Base-by-base conservation (phyloP, 2,797 vertebrate genomes). In the Rhynchonycteris naso region DNA sequence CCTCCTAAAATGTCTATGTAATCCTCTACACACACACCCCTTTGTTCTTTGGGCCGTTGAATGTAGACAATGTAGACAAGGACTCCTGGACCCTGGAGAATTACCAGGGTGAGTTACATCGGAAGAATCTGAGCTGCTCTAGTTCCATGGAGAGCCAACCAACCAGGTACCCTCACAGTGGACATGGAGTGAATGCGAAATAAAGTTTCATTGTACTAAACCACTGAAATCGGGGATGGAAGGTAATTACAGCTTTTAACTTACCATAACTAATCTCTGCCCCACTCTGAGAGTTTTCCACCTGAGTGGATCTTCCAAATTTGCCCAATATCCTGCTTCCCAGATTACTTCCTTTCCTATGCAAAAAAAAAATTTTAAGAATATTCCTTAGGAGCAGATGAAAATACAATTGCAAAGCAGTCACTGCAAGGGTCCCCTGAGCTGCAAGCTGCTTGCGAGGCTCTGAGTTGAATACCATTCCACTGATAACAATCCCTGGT, bases 321-420 rank as follows among this genome's bases (percentile, higher is more conserved):
- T 43, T 96, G 22, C 84, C 56, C 81, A 76, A 38, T 90, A 91
- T 94, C 78, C 61, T 89, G 69, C 66, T 97, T 93, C 95, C 80
- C 78, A 94, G 78, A 33, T 87, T 76, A 92, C 88, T 96, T 96
- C 47, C 38, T 91, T 47, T 74, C 52, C 33, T 66, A 95, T 88
- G 58, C 54, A 59, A 91, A 95, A 84, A 68, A 71, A 65, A 86
- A 97, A 96, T 43, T 43, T 43, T 43, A 93, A 87, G 50, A 87
- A 47, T 72, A 85, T 89, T 50, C 92, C 87, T 63, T 92, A 82
- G 61, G 28, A 93, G 43, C 30, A 81, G 68, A 94, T 86, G 65
- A 61, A 92, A 96, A 95, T 72, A 89, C 75, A 95, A 71, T 78
- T 96, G 92, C 75, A 78, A 90, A 88, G 85, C 82, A 83, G 26